Evolutionary conservation across 2,797 vertebrate species (phyloP).

Genomic region (Typhlichthys eigenmanni): DNA sequence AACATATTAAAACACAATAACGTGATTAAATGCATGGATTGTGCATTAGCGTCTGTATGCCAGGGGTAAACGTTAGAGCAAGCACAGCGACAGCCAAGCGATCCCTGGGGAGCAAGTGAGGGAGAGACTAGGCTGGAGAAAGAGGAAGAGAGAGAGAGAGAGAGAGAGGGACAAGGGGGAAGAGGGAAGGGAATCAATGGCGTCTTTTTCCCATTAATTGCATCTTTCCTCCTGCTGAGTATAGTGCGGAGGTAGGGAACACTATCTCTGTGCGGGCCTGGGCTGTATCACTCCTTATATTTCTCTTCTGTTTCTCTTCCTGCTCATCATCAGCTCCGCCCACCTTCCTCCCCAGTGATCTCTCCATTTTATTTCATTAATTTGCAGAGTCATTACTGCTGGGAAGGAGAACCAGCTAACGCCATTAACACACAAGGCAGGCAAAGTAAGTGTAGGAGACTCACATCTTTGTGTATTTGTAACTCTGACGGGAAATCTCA

Average conservation of each 20-base stretch:
- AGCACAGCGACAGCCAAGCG: slow-evolving; percentile 40
- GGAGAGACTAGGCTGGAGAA: slow-evolving; percentile 24
- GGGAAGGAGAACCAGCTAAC: slow-evolving; percentile 18
- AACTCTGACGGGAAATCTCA: slow-evolving; percentile 30
- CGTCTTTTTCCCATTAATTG: slow-evolving; percentile 59
- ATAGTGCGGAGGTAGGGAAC: slow-evolving; percentile 56
- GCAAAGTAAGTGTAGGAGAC: neutral
- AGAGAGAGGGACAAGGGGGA: neutral
- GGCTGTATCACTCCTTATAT: slow-evolving; percentile 48
- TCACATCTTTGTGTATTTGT: slow-evolving; percentile 32
- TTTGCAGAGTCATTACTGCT: slow-evolving; percentile 64
- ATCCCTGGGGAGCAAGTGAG: slow-evolving; percentile 44
- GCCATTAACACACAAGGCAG: slow-evolving; percentile 38
- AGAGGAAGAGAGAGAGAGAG: slow-evolving; percentile 37
- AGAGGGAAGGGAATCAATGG: slow-evolving; percentile 65
- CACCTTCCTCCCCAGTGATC: neutral
- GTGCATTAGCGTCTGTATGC: slow-evolving; percentile 52
- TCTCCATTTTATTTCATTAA: slow-evolving; percentile 18
- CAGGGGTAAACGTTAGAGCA: slow-evolving; percentile 35
- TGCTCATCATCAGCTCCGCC: slow-evolving; percentile 1
- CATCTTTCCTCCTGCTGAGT: slow-evolving; percentile 73
- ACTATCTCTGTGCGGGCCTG: slow-evolving; percentile 42
- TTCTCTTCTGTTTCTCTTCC: slow-evolving; percentile 11
- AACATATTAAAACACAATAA: slow-evolving; percentile 29
- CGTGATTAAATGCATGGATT: slow-evolving; percentile 55